phyloP scores from a whole-genome alignment of 1,140 invertebrate species.

The Pogonomyrmex barbatus region DNA sequence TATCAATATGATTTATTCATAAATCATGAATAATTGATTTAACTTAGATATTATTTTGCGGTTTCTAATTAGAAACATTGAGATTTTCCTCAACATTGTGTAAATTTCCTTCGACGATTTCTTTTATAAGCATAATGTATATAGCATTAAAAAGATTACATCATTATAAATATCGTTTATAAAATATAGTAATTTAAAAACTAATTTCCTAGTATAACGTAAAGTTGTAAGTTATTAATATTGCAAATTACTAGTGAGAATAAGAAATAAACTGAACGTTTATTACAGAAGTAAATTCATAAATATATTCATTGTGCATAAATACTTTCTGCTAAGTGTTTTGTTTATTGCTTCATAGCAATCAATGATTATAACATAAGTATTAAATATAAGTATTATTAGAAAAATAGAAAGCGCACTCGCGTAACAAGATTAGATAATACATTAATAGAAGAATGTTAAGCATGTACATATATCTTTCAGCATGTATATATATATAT shows the following conservation, averaged over 20 bases:
- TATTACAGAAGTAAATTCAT: not conserved
- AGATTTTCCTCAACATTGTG: constrained; percentile 17
- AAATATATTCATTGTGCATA: not conserved
- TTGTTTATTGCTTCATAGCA: not conserved
- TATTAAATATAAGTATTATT: not conserved
- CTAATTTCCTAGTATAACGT: not conserved
- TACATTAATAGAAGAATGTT: not conserved
- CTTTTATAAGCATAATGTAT: not conserved
- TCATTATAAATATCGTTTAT: constrained; percentile 6
- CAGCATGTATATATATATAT: not conserved
- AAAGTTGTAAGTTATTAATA: constrained; percentile 9
- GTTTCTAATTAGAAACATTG: not conserved
- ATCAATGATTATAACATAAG: not conserved
- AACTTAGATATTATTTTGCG: not conserved
- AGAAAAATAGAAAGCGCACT: not conserved
- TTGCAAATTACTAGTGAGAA: not conserved
- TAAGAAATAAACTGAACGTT: not conserved
- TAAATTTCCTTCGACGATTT: constrained; percentile 20
- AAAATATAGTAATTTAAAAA: constrained; percentile 9
- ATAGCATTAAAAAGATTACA: not conserved
- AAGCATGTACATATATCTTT: not conserved
- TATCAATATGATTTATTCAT: not conserved
- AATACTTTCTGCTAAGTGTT: not conserved
- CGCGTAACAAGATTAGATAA: not conserved
- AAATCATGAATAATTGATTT: not conserved